A percentile compares a stretch with the other conserved stretches of the same genome.
These are phyloP conservation scores for Solea senegalensis DNA, from an alignment of 2,113 vertebrate species.

Conservation along the genomic window DNA sequence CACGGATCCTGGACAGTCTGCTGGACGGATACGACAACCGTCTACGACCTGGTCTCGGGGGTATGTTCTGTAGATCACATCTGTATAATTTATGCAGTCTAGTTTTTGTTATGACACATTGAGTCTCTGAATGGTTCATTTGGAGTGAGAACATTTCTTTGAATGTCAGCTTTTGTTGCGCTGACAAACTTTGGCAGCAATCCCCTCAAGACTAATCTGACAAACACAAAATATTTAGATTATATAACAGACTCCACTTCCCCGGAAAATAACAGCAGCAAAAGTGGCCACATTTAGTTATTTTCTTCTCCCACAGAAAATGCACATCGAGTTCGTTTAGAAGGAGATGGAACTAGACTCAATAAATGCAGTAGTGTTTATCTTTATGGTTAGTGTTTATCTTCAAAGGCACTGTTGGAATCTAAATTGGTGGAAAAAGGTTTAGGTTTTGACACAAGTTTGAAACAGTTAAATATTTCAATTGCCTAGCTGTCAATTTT, in stretches of 20 bases:
- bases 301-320: background rate
- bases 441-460: too few relatives aligned
- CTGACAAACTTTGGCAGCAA: constrained; percentile 52
- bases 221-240: constrained; percentile 48
- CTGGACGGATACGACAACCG: constrained; percentile 99
- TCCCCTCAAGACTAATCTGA: constrained; percentile 49
- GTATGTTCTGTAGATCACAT: constrained; percentile 69
- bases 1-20: constrained; percentile 97
- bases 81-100: background rate
- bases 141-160: constrained; percentile 52
- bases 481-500: too few relatives aligned
- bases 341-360: too few relatives aligned
- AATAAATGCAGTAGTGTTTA: too few relatives aligned
- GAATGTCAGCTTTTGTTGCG: constrained; percentile 49
- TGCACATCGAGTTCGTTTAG: background rate
- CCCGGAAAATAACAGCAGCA: constrained; percentile 41
- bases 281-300: constrained; percentile 32
- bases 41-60: constrained; percentile 96
- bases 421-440: too few relatives aligned
- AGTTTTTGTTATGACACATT: constrained; percentile 20
- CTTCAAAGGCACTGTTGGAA: too few relatives aligned
- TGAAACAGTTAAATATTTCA: too few relatives aligned
- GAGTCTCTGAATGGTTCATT: constrained; percentile 34
- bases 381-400: too few relatives aligned
- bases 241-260: constrained; percentile 48